Percentiles rank a stretch among this genome's conserved stretches.
Evolutionary conservation across 2,888 invertebrate species (phyloP).

Genomic region (Dromius quadrimaculatus): DNA sequence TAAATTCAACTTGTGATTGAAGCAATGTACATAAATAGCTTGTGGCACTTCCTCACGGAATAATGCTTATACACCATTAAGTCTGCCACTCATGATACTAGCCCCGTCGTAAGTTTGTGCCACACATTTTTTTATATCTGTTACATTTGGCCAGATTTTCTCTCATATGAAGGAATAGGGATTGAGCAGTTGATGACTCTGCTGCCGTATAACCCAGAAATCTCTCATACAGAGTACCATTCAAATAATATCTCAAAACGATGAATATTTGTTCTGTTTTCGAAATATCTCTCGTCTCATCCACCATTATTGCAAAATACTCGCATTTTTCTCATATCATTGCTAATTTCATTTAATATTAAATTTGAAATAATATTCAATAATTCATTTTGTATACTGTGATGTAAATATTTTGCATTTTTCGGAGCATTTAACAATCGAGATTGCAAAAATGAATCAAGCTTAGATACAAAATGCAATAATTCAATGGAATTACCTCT

Average conservation of each 20-base stretch:
- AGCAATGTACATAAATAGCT: conserved; percentile 47
- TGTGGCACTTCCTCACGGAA: not conserved
- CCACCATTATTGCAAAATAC: conserved; percentile 49
- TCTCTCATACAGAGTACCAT: conserved; percentile 43
- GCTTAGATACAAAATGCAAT: not conserved
- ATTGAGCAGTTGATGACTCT: conserved; percentile 8
- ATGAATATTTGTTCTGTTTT: conserved; percentile 35
- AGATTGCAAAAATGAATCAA: not conserved
- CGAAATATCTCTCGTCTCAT: conserved; percentile 46
- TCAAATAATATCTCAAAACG: conserved; percentile 32
- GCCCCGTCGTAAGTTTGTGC: conserved; percentile 51
- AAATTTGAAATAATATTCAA: conserved; percentile 30
- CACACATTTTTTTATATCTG: conserved; percentile 45
- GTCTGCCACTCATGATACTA: conserved; percentile 49
- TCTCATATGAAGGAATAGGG: conserved; percentile 41
- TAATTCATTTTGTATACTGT: conserved; percentile 46
- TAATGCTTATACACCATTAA: conserved; percentile 37
- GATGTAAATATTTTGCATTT: conserved; percentile 47
- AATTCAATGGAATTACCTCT: conserved; percentile 4
- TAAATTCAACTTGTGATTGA: conserved; percentile 50
- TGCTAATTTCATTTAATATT: conserved; percentile 40
- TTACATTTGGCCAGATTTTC: conserved; percentile 1
- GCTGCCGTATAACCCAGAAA: conserved; percentile 48
- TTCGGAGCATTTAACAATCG: not conserved
- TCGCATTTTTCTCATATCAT: not conserved